Conservation (phyloP, 2,113 vertebrate genomes). For the Cavia porcellus region DNA sequence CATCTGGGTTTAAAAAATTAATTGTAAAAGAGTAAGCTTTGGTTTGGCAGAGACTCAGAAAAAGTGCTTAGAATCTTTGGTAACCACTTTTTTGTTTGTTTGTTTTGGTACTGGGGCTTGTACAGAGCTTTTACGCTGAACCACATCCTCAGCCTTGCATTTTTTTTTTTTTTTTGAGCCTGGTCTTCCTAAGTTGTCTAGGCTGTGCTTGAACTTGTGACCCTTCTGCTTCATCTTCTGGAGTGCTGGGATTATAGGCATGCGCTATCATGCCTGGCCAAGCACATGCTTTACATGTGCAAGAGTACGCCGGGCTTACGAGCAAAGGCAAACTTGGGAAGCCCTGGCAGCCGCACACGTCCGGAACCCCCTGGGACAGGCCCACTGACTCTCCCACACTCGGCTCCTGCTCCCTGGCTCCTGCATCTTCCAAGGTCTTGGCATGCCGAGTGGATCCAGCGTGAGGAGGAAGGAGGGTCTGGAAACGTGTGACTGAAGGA, state of each 20-base stretch:
- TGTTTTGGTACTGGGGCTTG: not conserved
- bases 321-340: not conserved
- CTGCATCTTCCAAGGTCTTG: not conserved
- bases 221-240: not conserved
- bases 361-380: not conserved
- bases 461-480: not conserved
- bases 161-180: too few species aligned
- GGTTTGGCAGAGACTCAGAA: constrained; percentile 33
- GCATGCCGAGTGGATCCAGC: not conserved
- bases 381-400: not conserved
- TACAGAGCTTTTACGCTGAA: not conserved
- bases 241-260: not conserved
- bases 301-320: not conserved
- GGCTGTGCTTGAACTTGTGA: not conserved
- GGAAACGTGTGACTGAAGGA: not conserved
- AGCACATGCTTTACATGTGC: not conserved
- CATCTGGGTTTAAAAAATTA: constrained; percentile 46
- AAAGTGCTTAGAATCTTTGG: constrained; percentile 27
- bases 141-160: not conserved
- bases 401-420: not conserved
- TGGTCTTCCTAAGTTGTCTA: not conserved
- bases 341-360: not conserved
- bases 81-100: not conserved
- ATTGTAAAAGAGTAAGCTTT: not conserved
- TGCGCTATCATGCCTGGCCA: not conserved